phyloP scores from a whole-genome alignment of 2,888 invertebrate species.

The Galerucella pusilla region DNA sequence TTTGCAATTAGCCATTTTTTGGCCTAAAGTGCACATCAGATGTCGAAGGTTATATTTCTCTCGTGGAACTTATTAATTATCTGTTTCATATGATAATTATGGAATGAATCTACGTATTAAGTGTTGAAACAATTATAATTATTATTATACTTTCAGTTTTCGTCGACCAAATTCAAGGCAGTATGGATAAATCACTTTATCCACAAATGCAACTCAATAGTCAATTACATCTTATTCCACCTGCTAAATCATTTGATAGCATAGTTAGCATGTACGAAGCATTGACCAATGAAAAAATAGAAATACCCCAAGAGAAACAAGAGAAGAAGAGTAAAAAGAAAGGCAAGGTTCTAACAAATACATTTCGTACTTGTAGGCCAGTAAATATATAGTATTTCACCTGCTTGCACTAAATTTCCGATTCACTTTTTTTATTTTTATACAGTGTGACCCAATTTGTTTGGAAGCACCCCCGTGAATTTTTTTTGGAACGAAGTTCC shows the following conservation, averaged over 20 bases:
- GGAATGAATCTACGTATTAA: too few species aligned
- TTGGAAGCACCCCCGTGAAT: too few species aligned
- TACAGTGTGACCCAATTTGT: too few species aligned
- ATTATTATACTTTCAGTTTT: conserved; percentile 49
- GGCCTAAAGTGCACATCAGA: too few species aligned
- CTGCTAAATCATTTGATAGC: conserved; percentile 49
- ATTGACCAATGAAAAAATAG: conserved; percentile 40
- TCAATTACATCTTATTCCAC: conserved; percentile 16
- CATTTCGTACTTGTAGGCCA: background rate
- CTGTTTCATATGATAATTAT: too few species aligned
- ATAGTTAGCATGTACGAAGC: conserved; percentile 55
- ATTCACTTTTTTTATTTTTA: too few species aligned
- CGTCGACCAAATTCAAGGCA: conserved; percentile 51
- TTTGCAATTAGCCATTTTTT: too few species aligned
- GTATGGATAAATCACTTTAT: conserved; percentile 47
- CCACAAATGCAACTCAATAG: conserved; percentile 47
- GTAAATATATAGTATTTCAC: too few species aligned
- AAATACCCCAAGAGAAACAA: conserved; percentile 33
- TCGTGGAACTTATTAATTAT: too few species aligned
- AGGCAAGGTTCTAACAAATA: conserved; percentile 30
- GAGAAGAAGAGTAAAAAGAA: conserved; percentile 24
- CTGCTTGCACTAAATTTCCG: too few species aligned
- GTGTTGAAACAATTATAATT: background rate
- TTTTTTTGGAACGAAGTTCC: too few species aligned
- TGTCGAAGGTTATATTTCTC: too few species aligned